Conservation (phyloP, 1,140 invertebrate species). For the Danaus melanippus region DNA sequence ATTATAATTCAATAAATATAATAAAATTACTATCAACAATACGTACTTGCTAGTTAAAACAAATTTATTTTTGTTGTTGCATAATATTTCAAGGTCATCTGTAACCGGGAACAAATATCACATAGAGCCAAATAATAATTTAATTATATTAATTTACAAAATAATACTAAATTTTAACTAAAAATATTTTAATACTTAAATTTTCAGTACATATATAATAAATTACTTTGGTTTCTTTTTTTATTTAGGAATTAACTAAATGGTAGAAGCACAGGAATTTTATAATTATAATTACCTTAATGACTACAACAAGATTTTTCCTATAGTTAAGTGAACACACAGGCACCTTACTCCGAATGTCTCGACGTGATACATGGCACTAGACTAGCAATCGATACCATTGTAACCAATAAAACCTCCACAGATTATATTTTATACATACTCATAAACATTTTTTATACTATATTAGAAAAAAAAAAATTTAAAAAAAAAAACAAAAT, state of each 20-base stretch:
- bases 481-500: too few species aligned
- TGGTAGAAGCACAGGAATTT: slow-evolving; percentile 6
- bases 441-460: too few species aligned
- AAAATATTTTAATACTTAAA: slow-evolving; percentile 27
- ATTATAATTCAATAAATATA: slow-evolving; percentile 46
- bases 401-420: neutral
- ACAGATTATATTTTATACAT: too few species aligned
- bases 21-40: slow-evolving; percentile 35
- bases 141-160: slow-evolving; percentile 7
- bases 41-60: slow-evolving; percentile 18
- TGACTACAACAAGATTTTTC: slow-evolving; percentile 8
- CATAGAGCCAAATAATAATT: slow-evolving; percentile 15
- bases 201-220: slow-evolving; percentile 17
- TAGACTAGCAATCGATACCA: slow-evolving; percentile 28
- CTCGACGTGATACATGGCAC: slow-evolving; percentile 62
- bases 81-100: neutral
- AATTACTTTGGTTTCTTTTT: slow-evolving; percentile 53
- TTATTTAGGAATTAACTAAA: slow-evolving; percentile 10
- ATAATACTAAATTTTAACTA: neutral
- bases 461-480: too few species aligned
- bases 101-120: slow-evolving; percentile 14
- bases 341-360: slow-evolving; percentile 57
- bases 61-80: slow-evolving; percentile 1
- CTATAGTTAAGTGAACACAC: slow-evolving; percentile 53
- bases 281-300: slow-evolving; percentile 9